Conservation (phyloP, 2,797 vertebrate genomes). For the Molossus alvarezi region DNA sequence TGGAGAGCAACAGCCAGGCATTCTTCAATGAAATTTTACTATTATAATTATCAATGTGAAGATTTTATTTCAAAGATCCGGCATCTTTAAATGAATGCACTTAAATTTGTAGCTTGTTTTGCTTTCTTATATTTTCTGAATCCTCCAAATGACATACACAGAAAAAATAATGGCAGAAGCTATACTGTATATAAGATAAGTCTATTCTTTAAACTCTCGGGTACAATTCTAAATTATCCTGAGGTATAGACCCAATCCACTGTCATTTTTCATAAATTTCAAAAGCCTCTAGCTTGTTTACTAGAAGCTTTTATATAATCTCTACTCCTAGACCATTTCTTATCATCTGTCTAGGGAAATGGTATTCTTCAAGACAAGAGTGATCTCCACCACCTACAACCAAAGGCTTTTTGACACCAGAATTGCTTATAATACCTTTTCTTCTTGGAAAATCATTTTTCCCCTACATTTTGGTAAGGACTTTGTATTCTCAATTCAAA, state of each 20-base stretch:
- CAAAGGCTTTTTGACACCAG: conserved; percentile 26
- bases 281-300: conserved; percentile 64
- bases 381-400: neutral
- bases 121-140: conserved; percentile 48
- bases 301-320: conserved; percentile 75
- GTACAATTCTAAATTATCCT: conserved; percentile 42
- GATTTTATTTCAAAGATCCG: neutral
- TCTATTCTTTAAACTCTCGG: conserved; percentile 52
- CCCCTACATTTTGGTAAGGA: conserved; percentile 2
- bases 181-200: neutral
- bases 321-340: conserved; percentile 80
- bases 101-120: conserved; percentile 4
- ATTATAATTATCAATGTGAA: neutral
- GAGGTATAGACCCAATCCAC: neutral
- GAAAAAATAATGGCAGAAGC: conserved; percentile 19
- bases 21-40: neutral
- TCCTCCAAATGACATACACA: neutral
- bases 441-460: neutral
- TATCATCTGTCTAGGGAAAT: conserved; percentile 67
- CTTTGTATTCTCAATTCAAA: neutral
- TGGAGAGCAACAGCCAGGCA: neutral
- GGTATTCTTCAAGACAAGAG: conserved; percentile 47
- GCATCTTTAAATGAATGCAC: neutral
- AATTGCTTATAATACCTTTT: neutral
- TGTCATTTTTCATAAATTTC: conserved; percentile 54